phyloP scores from a whole-genome alignment of 2,888 invertebrate species.

The Aphidius colemani region DNA sequence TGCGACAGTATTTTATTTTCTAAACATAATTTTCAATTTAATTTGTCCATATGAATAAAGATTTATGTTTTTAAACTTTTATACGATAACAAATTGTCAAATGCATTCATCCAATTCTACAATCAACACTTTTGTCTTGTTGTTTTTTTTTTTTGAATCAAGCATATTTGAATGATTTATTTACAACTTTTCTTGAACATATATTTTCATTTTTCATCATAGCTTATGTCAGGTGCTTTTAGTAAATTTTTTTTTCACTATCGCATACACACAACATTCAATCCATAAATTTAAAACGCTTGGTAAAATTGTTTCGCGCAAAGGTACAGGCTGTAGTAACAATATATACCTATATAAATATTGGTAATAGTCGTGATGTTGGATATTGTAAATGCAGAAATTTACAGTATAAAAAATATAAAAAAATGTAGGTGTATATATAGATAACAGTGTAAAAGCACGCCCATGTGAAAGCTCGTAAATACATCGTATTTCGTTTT shows the following conservation, averaged over 20 bases:
- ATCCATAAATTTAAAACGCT: constrained; percentile 23
- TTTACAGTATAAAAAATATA: neutral
- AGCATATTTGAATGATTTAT: constrained; percentile 1
- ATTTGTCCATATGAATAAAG: too few relatives aligned
- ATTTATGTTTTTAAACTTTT: too few relatives aligned
- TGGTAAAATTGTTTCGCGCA: constrained; percentile 30
- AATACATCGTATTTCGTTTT: constrained; percentile 23
- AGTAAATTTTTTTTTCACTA: constrained; percentile 26
- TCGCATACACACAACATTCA: neutral
- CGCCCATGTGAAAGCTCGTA: constrained; percentile 18
- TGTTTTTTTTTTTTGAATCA: neutral
- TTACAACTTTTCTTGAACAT: neutral
- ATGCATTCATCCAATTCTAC: too few relatives aligned
- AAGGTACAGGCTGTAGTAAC: neutral
- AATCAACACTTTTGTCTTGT: neutral
- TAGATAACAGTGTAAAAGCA: neutral
- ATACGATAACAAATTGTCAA: too few relatives aligned
- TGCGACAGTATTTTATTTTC: too few relatives aligned
- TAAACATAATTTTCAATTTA: too few relatives aligned
- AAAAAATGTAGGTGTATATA: constrained; percentile 6
- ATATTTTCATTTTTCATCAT: too few relatives aligned
- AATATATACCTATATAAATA: constrained; percentile 3
- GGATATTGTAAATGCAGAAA: too few relatives aligned
- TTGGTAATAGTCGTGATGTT: too few relatives aligned
- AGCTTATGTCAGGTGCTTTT: constrained; percentile 31